Conservation (phyloP, 2,797 vertebrate species). For the Lepilemur septentrionalis region DNA sequence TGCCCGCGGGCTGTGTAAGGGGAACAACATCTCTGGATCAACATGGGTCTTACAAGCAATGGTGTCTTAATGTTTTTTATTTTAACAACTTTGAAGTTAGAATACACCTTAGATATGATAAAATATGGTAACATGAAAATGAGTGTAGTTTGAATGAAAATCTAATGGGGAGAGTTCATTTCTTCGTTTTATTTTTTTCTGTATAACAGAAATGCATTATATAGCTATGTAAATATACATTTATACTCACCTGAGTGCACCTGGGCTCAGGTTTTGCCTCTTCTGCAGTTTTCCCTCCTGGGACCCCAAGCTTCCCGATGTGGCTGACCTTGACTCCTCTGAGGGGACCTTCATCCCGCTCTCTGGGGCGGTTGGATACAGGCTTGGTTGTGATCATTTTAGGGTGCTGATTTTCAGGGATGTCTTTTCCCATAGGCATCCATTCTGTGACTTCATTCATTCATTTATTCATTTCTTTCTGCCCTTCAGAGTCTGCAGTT, state of each 20-base stretch:
- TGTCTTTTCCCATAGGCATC: neutral
- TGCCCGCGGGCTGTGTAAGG: too few relatives aligned
- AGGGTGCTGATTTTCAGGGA: accelerated
- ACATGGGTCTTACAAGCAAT: neutral
- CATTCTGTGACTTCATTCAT: neutral
- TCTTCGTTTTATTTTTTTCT: neutral
- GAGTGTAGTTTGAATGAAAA: neutral
- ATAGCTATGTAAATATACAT: neutral
- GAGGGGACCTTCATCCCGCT: accelerated
- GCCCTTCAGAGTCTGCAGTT: accelerated
- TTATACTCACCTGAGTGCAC: neutral
- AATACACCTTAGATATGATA: neutral
- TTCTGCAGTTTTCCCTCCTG: accelerated
- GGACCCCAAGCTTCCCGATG: too few relatives aligned
- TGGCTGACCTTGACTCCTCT: neutral
- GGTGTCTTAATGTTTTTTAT: neutral
- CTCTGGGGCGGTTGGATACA: neutral
- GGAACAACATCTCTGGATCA: neutral
- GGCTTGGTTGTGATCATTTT: neutral
- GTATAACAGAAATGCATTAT: neutral
- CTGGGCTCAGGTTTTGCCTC: accelerated
- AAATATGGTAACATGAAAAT: neutral
- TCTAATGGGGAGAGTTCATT: neutral
- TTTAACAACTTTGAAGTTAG: neutral
- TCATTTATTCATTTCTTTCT: neutral